phyloP scores from a whole-genome alignment of 2,113 vertebrate genomes.

The Atlantisia rogersi region DNA sequence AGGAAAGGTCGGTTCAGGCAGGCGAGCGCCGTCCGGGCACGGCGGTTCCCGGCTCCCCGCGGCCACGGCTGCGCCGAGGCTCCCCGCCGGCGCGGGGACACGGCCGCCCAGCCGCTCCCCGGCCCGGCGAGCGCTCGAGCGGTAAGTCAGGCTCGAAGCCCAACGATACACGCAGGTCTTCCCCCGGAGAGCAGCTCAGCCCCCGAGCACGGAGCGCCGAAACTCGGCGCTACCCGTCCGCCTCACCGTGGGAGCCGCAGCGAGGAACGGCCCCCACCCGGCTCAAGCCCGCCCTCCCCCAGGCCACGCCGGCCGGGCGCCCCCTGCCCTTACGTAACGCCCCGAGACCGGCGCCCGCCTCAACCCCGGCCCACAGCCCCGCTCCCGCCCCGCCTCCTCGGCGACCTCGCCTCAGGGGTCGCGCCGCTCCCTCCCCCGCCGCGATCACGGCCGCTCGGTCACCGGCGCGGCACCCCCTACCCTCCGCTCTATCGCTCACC shows the following conservation, averaged over 20 bases:
- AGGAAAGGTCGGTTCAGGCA: rapidly evolving
- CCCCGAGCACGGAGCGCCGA: background rate
- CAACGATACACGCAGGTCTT: background rate
- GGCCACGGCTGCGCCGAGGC: background rate
- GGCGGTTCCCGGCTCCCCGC: background rate
- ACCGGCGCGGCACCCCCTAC: background rate
- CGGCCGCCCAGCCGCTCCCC: background rate
- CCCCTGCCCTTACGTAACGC: background rate
- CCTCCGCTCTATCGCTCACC: background rate
- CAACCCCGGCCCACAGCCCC: background rate
- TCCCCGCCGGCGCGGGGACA: background rate
- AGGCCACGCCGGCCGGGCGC: background rate
- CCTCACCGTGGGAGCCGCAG: background rate
- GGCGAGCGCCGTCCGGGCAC: background rate
- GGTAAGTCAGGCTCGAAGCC: background rate
- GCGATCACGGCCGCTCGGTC: background rate
- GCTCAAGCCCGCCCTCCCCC: background rate
- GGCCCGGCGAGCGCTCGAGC: background rate
- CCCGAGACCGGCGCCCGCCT: background rate
- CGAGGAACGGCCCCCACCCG: background rate
- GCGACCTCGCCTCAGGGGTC: background rate
- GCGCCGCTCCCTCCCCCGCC: background rate
- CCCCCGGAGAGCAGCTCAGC: background rate
- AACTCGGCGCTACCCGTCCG: background rate
- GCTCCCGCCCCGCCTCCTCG: background rate